These are phyloP conservation scores for Sebastes umbrosus DNA, from an alignment of 2,797 vertebrate genomes.

Conservation along the genomic window DNA sequence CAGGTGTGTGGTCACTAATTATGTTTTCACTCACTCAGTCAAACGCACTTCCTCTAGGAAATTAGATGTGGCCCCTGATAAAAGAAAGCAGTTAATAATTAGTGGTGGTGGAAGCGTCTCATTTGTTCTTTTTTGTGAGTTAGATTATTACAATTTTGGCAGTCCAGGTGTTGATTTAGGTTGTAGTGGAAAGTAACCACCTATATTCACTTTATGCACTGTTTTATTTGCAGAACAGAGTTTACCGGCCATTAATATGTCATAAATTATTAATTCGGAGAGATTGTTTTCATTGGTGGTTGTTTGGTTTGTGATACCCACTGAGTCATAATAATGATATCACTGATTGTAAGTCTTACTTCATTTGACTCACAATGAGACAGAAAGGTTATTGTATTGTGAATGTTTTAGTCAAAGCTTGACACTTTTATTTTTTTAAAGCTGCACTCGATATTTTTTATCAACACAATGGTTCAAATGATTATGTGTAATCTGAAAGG, in stretches of 20 bases:
- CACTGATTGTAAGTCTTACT: background rate
- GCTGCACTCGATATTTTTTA: background rate
- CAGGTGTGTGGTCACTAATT: slow-evolving; percentile 28
- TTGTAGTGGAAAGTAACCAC: slow-evolving; percentile 27
- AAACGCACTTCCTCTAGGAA: slow-evolving; percentile 57
- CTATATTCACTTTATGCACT: background rate
- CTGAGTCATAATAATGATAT: background rate
- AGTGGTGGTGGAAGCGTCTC: background rate
- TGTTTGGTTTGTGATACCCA: slow-evolving; percentile 25
- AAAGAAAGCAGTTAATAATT: slow-evolving; percentile 40
- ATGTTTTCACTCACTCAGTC: slow-evolving; percentile 44
- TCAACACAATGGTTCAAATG: background rate
- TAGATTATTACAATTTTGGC: slow-evolving; percentile 3
- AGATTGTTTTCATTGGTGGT: slow-evolving; percentile 8
- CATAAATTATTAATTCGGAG: slow-evolving; percentile 20
- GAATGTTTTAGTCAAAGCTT: background rate
- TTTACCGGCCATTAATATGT: slow-evolving; percentile 27
- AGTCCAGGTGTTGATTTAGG: slow-evolving; percentile 4
- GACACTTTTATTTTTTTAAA: background rate
- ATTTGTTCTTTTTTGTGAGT: slow-evolving; percentile 8
- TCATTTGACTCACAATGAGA: background rate
- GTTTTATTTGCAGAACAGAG: slow-evolving; percentile 20
- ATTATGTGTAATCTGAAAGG: background rate
- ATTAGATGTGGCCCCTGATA: slow-evolving; percentile 45
- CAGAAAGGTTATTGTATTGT: background rate